These are phyloP conservation scores for Patella ulyssiponensis DNA, from an alignment of 2,888 invertebrate species.

Conservation along the genomic window DNA sequence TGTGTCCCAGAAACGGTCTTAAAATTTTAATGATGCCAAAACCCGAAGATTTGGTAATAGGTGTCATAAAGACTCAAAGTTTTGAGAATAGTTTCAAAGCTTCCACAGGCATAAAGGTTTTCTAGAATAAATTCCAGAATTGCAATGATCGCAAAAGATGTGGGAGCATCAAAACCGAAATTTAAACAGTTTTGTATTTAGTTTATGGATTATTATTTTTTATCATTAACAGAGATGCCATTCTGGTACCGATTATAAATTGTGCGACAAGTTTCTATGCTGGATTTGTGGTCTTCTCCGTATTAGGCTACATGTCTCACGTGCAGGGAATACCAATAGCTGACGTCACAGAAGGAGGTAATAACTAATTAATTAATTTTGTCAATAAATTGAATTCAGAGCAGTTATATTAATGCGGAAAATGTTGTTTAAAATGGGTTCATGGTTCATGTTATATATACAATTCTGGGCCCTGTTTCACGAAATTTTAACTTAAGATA, in stretches of 20 bases:
- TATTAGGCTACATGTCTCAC: slow-evolving; percentile 79
- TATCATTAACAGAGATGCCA: slow-evolving; percentile 77
- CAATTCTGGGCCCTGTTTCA: no score
- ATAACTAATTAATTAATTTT: background rate
- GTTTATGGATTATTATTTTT: background rate
- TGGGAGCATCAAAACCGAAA: background rate
- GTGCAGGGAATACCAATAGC: slow-evolving; percentile 81
- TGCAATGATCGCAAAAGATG: no score
- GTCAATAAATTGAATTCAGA: no score
- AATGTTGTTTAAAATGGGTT: no score
- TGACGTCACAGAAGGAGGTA: slow-evolving; percentile 76
- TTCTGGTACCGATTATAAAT: slow-evolving; percentile 84
- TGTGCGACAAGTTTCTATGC: slow-evolving; percentile 86
- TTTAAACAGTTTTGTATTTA: background rate
- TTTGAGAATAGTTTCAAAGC: no score
- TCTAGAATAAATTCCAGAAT: background rate
- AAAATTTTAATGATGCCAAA: no score
- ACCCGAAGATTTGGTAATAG: no score
- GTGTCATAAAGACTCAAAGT: no score
- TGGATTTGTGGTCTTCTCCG: slow-evolving; percentile 68
- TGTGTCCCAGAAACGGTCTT: background rate
- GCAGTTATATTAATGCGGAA: no score
- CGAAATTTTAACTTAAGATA: no score
- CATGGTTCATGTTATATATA: no score
- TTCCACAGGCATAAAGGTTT: no score